Evolutionary conservation across 2,797 vertebrate species (phyloP).

Genomic region (Macrochelys suwanniensis): DNA sequence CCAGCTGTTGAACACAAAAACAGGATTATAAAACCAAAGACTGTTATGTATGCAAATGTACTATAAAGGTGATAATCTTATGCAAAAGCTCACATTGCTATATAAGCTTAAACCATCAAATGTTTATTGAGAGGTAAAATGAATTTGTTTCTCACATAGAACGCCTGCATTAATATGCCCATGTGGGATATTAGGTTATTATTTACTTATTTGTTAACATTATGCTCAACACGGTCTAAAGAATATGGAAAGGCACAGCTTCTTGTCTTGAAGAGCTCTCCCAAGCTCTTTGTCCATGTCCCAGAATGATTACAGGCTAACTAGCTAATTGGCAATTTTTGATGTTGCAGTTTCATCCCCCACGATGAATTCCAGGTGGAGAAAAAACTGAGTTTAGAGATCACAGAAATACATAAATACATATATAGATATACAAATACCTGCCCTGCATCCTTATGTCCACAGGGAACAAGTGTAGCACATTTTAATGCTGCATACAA

Average conservation of each 20-base stretch:
- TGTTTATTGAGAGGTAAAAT: background rate
- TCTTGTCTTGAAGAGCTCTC: background rate
- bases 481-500: background rate
- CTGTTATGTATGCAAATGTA: background rate
- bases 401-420: background rate
- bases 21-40: background rate
- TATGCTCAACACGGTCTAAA: accelerated
- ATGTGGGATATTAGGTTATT: background rate
- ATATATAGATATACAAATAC: background rate
- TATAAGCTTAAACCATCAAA: accelerated
- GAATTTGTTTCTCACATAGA: background rate
- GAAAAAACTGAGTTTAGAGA: background rate
- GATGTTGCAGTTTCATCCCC: background rate
- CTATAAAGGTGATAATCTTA: background rate
- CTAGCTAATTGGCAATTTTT: background rate
- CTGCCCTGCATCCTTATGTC: background rate
- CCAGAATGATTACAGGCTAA: background rate
- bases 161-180: background rate
- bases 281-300: background rate
- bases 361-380: background rate
- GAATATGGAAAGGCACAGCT: background rate
- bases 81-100: background rate
- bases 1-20: conserved; percentile 14
- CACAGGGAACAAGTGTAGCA: background rate
- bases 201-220: accelerated